Evolutionary conservation across 1,140 invertebrate genomes (phyloP).

Genomic region (Sarcophaga peregrina): DNA sequence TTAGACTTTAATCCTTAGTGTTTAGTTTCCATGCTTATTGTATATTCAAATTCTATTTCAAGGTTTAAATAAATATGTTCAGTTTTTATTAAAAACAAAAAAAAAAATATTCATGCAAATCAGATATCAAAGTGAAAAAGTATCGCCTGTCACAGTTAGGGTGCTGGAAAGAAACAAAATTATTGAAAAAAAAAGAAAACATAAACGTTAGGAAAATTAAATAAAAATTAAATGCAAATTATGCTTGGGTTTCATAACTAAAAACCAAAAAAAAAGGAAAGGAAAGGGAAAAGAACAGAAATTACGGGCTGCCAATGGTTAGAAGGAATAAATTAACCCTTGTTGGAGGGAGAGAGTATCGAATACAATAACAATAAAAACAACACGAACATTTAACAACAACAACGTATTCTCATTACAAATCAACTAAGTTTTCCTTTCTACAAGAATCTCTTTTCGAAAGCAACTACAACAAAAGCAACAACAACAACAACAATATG

Average conservation of each 20-base stretch:
- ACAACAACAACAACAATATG: neutral
- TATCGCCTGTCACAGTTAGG: too few relatives aligned
- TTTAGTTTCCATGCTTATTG: too few relatives aligned
- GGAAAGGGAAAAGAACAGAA: neutral
- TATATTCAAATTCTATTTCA: too few relatives aligned
- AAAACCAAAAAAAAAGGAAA: neutral
- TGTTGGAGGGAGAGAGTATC: neutral
- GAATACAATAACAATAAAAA: neutral
- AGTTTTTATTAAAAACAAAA: too few relatives aligned
- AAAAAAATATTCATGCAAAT: too few relatives aligned
- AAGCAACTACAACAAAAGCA: too few relatives aligned
- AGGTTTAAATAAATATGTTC: too few relatives aligned
- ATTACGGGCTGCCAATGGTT: neutral
- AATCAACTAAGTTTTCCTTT: too few relatives aligned
- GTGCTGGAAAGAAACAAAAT: neutral
- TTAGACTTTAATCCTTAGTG: too few relatives aligned
- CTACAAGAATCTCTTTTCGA: too few relatives aligned
- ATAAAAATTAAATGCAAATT: conserved; percentile 27
- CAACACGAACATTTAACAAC: neutral
- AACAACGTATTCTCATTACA: neutral
- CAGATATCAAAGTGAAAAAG: too few relatives aligned
- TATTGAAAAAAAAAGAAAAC: neutral
- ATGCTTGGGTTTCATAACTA: neutral
- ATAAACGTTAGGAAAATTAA: conserved; percentile 1
- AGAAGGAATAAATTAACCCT: conserved; percentile 5